A percentile compares a stretch with the other conserved stretches of the same genome.
phyloP scores from a whole-genome alignment of 2,113 vertebrate genomes.

The Gadus macrocephalus region DNA sequence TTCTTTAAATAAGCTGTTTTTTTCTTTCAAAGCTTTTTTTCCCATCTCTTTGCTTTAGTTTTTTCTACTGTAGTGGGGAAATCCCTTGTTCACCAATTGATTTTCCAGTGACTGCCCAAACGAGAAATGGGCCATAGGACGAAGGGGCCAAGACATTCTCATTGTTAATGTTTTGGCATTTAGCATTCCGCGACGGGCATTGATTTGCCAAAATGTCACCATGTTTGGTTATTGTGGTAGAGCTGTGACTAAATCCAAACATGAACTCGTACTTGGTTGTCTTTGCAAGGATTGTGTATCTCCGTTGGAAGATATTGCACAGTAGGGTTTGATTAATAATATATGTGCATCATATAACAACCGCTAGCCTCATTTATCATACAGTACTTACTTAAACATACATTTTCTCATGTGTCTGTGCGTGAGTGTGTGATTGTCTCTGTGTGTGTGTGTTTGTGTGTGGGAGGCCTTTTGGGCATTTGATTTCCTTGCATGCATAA shows the following conservation, averaged over 20 bases:
- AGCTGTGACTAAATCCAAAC: no score
- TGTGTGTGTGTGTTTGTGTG: not conserved
- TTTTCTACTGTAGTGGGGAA: not conserved
- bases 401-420: not conserved
- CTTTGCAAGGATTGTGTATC: no score
- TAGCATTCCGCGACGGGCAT: constrained; percentile 5
- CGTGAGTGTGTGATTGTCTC: not conserved
- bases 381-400: constrained; percentile 2
- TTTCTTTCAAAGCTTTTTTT: constrained; percentile 6
- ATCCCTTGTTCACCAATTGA: not conserved
- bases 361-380: no score
- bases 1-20: constrained; percentile 21
- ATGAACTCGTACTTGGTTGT: no score
- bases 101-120: constrained; percentile 11
- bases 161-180: not conserved
- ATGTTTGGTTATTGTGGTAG: no score
- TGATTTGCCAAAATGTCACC: constrained; percentile 2
- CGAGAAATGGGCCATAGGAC: constrained; percentile 24
- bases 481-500: not conserved
- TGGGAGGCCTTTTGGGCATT: not conserved
- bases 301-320: no score
- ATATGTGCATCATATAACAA: no score
- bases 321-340: no score
- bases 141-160: constrained; percentile 6
- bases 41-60: constrained; percentile 33